Evolutionary conservation across 2,888 invertebrate genomes (phyloP).

Genomic region (Steinernema carpocapsae): DNA sequence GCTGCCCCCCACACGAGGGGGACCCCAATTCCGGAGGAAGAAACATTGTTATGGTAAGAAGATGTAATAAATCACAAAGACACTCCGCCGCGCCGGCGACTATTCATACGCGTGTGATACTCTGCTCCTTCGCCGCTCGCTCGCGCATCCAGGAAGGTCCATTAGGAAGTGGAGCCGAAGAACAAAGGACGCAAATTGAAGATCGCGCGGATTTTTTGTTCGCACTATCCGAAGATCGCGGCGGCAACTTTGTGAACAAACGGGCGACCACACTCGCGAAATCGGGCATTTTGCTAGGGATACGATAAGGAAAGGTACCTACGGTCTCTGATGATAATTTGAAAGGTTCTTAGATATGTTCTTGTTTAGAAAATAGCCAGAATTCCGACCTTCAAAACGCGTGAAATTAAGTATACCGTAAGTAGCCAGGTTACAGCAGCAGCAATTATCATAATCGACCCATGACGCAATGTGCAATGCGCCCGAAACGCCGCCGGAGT

Average conservation of each 20-base stretch:
- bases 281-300: background rate
- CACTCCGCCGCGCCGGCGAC: slow-evolving; percentile 8
- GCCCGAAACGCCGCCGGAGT: background rate
- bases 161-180: slow-evolving; percentile 3
- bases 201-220: slow-evolving; percentile 19
- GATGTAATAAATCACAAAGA: slow-evolving; percentile 32
- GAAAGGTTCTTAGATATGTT: too few species aligned
- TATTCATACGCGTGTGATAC: background rate
- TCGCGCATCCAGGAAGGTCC: background rate
- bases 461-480: background rate
- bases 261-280: slow-evolving; percentile 21
- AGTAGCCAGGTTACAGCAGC: too few species aligned
- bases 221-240: slow-evolving; percentile 3
- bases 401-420: too few species aligned
- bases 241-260: too few species aligned
- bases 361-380: too few species aligned
- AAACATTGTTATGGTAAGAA: background rate
- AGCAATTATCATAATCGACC: slow-evolving; percentile 21
- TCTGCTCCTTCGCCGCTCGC: slow-evolving; percentile 9
- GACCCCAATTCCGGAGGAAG: slow-evolving; percentile 15
- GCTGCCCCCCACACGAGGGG: background rate
- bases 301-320: too few species aligned
- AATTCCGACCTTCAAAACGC: too few species aligned
- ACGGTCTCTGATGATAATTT: too few species aligned
- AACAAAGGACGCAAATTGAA: slow-evolving; percentile 8